These are phyloP conservation scores for Amphipoea oculea DNA, from an alignment of 2,888 invertebrate genomes.

Conservation along the genomic window DNA sequence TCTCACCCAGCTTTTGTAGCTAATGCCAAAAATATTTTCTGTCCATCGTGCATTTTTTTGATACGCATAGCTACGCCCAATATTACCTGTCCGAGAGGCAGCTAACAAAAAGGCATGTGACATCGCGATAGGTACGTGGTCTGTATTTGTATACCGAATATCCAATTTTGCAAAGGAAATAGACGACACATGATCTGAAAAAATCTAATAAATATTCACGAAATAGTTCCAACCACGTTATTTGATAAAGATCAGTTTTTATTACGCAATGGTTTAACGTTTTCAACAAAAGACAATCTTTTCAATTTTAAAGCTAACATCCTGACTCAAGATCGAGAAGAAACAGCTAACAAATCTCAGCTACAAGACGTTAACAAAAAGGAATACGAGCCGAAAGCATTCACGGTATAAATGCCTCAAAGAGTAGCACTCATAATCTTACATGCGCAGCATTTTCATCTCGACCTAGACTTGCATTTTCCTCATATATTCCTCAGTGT, in stretches of 20 bases:
- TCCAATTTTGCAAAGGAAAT: slow-evolving; percentile 38
- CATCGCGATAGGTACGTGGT: slow-evolving; percentile 6
- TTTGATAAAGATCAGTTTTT: not conserved
- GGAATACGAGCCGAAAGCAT: slow-evolving; percentile 42
- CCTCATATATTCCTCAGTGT: slow-evolving; percentile 41
- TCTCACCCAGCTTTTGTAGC: not conserved
- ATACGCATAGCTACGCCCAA: not conserved
- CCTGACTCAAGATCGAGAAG: not conserved
- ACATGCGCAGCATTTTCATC: slow-evolving; percentile 48
- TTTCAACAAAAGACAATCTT: not conserved
- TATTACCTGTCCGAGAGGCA: slow-evolving; percentile 3
- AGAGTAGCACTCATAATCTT: slow-evolving; percentile 62
- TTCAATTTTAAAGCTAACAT: not conserved
- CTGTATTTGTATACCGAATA: slow-evolving; percentile 34
- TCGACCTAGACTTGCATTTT: slow-evolving; percentile 45
- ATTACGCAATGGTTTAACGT: not conserved
- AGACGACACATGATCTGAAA: not conserved
- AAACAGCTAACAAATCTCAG: slow-evolving; percentile 9
- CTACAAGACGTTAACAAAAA: slow-evolving; percentile 26
- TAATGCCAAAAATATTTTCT: slow-evolving; percentile 11
- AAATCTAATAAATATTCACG: not conserved
- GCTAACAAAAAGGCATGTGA: slow-evolving; percentile 28
- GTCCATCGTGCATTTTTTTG: slow-evolving; percentile 4
- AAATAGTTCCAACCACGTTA: not conserved
- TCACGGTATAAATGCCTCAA: slow-evolving; percentile 67